These are phyloP conservation scores for Galago senegalensis DNA, from an alignment of 2,797 vertebrate species.

Conservation along the genomic window DNA sequence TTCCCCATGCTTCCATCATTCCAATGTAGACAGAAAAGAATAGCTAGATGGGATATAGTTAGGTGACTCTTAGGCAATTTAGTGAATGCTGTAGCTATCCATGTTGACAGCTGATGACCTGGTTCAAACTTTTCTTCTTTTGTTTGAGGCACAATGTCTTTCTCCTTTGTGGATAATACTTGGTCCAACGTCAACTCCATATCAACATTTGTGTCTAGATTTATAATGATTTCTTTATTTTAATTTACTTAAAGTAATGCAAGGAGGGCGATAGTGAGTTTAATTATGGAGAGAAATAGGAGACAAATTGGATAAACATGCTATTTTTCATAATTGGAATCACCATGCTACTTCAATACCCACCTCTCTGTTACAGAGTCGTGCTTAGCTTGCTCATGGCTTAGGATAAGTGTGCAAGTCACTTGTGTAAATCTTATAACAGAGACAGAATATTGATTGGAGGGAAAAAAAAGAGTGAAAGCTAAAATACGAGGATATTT, in stretches of 20 bases:
- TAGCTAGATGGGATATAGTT: too few species aligned
- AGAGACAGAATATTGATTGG: not conserved
- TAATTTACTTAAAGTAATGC: conserved; percentile 4
- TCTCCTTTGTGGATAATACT: not conserved
- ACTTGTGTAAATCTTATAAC: not conserved
- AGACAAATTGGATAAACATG: not conserved
- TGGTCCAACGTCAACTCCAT: not conserved
- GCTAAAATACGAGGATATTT: not conserved
- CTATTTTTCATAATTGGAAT: not conserved
- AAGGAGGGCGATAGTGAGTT: not conserved
- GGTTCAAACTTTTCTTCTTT: not conserved
- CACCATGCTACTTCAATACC: not conserved
- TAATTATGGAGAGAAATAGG: not conserved
- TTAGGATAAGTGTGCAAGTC: not conserved
- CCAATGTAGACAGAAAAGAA: too few species aligned
- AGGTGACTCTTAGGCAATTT: not conserved
- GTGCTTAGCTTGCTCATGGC: not conserved
- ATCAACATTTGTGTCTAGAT: conserved; percentile 20
- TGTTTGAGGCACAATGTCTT: not conserved
- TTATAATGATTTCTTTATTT: conserved; percentile 7
- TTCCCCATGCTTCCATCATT: not conserved
- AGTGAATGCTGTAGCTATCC: not conserved
- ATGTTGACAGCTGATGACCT: not conserved
- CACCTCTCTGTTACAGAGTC: not conserved
- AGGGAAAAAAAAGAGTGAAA: not conserved